phyloP scores from a whole-genome alignment of 2,797 vertebrate genomes.

The Cynopterus sphinx region DNA sequence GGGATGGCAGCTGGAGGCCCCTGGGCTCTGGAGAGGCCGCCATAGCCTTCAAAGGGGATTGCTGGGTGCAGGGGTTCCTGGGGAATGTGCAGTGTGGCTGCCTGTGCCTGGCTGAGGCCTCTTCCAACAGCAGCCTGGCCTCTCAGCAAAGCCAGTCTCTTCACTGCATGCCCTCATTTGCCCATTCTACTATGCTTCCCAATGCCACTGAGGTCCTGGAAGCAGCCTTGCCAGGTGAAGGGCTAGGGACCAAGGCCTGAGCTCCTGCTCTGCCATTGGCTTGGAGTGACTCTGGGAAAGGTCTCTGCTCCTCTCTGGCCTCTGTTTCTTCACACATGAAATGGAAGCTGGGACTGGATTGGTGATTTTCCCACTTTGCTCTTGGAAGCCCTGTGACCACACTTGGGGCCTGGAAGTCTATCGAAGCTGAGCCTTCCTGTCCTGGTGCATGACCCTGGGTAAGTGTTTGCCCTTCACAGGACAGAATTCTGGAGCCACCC shows the following conservation, averaged over 20 bases:
- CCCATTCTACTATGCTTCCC: neutral
- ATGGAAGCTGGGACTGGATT: neutral
- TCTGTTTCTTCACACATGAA: neutral
- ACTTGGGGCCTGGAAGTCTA: neutral
- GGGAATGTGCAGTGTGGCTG: neutral
- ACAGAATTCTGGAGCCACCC: neutral
- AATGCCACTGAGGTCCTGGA: neutral
- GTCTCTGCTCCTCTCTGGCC: neutral
- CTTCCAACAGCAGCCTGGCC: neutral
- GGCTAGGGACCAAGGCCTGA: neutral
- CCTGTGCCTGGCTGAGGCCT: neutral
- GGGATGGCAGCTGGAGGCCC: accelerated
- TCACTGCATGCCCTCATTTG: neutral
- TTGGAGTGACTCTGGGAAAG: neutral
- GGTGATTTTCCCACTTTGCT: neutral
- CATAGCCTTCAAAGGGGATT: neutral
- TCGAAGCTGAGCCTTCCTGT: neutral
- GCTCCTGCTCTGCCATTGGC: neutral
- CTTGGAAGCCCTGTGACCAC: neutral
- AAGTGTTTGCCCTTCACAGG: neutral
- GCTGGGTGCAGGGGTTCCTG: neutral
- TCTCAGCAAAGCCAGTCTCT: neutral
- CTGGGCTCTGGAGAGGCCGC: neutral
- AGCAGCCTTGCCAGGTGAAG: accelerated
- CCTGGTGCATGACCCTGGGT: neutral